Evolutionary conservation across 2,888 invertebrate species (phyloP).

Genomic region (Torymus texanus): DNA sequence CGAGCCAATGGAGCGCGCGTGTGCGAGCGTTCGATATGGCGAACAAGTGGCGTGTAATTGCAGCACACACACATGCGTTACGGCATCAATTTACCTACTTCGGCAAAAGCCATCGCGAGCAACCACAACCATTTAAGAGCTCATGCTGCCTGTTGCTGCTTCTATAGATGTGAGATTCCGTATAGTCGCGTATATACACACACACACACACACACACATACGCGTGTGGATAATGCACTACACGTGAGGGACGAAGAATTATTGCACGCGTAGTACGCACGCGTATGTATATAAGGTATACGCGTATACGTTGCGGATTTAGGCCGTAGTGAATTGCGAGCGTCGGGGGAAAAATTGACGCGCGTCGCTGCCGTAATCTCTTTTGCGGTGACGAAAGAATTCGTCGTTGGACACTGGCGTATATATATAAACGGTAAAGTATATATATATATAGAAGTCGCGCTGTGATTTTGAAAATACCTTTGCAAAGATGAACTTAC

Average conservation of each 20-base stretch:
- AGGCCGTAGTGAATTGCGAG: conserved; percentile 8
- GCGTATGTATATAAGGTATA: not conserved
- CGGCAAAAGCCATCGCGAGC: conserved; percentile 17
- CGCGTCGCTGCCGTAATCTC: too few species aligned
- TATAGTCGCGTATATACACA: too few species aligned
- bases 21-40: conserved; percentile 60
- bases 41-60: conserved; percentile 68
- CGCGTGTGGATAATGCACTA: too few species aligned
- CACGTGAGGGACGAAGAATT: too few species aligned
- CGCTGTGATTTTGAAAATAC: too few species aligned
- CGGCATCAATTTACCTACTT: conserved; percentile 68
- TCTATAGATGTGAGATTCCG: conserved; percentile 37
- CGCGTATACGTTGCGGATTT: conserved; percentile 11
- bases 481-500: too few species aligned
- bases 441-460: too few species aligned
- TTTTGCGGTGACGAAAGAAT: too few species aligned
- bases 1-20: conserved; percentile 68
- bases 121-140: conserved; percentile 47
- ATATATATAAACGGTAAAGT: too few species aligned
- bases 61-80: conserved; percentile 59
- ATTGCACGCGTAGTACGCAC: not conserved
- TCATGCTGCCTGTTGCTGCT: not conserved
- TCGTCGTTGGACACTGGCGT: too few species aligned
- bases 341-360: not conserved
- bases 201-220: too few species aligned